Conservation (phyloP, 2,797 vertebrate species). For the Chelon labrosus region DNA sequence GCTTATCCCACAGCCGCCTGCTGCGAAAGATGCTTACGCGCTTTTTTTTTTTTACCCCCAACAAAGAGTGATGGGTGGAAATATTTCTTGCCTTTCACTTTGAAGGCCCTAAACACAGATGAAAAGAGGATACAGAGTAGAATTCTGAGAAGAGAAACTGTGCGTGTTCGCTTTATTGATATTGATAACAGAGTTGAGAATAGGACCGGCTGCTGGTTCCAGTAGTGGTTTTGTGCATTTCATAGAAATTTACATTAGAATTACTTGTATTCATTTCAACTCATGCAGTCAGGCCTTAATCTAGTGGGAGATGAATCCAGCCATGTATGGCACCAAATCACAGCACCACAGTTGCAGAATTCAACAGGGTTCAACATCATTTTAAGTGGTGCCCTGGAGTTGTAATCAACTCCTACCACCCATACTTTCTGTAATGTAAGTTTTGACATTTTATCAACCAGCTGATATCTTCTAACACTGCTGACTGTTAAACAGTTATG, state of each 20-base stretch:
- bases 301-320: neutral
- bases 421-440: neutral
- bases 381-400: neutral
- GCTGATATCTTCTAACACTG: neutral
- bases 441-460: neutral
- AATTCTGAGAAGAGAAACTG: constrained; percentile 13
- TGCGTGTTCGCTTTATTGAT: neutral
- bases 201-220: neutral
- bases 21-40: constrained; percentile 37
- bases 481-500: neutral
- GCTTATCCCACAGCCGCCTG: constrained; percentile 52
- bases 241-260: neutral
- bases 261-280: too few relatives aligned
- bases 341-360: neutral
- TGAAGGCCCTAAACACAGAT: constrained; percentile 21
- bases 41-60: neutral
- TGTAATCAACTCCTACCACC: neutral
- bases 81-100: constrained; percentile 31
- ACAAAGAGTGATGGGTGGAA: constrained; percentile 33
- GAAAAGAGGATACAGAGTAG: constrained; percentile 28
- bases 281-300: neutral
- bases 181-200: neutral
- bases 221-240: neutral
- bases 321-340: too few relatives aligned
- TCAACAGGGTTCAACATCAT: neutral